phyloP scores from a whole-genome alignment of 2,113 vertebrate genomes.

The Hypanus sabinus region DNA sequence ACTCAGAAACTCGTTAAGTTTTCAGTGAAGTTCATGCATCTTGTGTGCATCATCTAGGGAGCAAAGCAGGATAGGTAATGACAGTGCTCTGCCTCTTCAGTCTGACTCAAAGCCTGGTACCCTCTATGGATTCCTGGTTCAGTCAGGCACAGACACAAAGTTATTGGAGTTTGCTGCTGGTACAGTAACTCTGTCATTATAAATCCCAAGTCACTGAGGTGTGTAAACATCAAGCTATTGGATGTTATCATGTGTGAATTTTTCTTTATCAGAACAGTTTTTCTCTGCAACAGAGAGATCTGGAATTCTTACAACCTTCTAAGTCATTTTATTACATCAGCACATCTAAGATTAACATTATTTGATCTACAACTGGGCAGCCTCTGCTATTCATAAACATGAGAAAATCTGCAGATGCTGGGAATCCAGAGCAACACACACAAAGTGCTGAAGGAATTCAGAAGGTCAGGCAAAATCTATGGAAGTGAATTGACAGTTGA shows the following conservation, averaged over 20 bases:
- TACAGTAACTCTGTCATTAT: not conserved
- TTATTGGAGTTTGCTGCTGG: not conserved
- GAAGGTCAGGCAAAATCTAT: too few relatives aligned
- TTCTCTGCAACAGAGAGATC: not conserved
- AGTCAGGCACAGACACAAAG: not conserved
- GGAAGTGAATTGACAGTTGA: too few relatives aligned
- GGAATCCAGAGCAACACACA: too few relatives aligned
- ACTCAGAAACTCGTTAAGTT: not conserved
- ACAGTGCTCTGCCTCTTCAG: not conserved
- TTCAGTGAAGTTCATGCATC: not conserved
- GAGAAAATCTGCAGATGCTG: too few relatives aligned
- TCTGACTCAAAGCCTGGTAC: not conserved
- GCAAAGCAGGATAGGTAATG: not conserved
- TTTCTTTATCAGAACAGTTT: not conserved
- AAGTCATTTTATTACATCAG: not conserved
- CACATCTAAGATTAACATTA: not conserved
- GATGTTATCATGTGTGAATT: not conserved
- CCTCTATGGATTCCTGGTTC: not conserved
- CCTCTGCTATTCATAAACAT: not conserved
- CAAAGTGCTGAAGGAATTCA: too few relatives aligned
- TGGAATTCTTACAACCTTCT: not conserved
- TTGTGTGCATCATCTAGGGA: not conserved
- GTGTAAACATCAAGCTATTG: not conserved
- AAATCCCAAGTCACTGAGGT: not conserved
- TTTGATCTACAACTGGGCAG: not conserved